Conservation (phyloP, 92 coral and sea anemone genomes). For the Palythoa heliodiscus region DNA sequence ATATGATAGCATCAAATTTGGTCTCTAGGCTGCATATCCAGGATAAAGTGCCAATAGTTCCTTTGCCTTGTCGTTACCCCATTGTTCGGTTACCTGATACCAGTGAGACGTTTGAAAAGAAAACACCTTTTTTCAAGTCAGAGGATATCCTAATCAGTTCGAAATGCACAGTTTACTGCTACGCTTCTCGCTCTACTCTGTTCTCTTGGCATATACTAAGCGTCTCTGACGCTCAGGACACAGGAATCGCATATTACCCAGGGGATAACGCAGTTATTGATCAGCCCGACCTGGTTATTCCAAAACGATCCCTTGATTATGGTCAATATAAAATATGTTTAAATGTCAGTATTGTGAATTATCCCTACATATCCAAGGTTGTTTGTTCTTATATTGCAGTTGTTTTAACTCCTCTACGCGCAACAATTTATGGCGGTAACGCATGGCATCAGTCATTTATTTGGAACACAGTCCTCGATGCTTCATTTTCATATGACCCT, state of each 20-base stretch:
- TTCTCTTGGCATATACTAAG: slow-evolving; percentile 60
- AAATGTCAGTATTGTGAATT: slow-evolving; percentile 60
- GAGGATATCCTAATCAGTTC: slow-evolving; percentile 61
- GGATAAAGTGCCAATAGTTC: slow-evolving; percentile 53
- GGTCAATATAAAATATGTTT: slow-evolving; percentile 52
- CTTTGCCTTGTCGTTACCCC: slow-evolving; percentile 63
- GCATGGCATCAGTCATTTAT: slow-evolving; percentile 60
- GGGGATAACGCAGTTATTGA: background rate
- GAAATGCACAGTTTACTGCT: slow-evolving; percentile 57
- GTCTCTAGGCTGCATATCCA: slow-evolving; percentile 51
- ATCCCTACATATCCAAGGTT: slow-evolving; percentile 47
- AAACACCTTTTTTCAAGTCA: slow-evolving; percentile 49
- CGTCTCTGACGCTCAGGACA: slow-evolving; percentile 14
- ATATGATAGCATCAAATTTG: slow-evolving; percentile 52
- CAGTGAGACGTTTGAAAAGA: slow-evolving; percentile 30
- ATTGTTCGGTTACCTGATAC: slow-evolving; percentile 49
- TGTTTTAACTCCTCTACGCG: slow-evolving; percentile 59
- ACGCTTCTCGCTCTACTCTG: slow-evolving; percentile 67
- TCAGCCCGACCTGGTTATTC: slow-evolving; percentile 49
- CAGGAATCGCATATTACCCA: slow-evolving; percentile 1
- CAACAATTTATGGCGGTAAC: slow-evolving; percentile 63
- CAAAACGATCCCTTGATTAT: slow-evolving; percentile 44
- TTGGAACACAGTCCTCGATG: slow-evolving; percentile 50
- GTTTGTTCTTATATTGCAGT: slow-evolving; percentile 47
- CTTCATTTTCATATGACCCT: slow-evolving; percentile 61